Evolutionary conservation across 2,113 vertebrate genomes (phyloP).

Genomic region (Xenus cinereus): DNA sequence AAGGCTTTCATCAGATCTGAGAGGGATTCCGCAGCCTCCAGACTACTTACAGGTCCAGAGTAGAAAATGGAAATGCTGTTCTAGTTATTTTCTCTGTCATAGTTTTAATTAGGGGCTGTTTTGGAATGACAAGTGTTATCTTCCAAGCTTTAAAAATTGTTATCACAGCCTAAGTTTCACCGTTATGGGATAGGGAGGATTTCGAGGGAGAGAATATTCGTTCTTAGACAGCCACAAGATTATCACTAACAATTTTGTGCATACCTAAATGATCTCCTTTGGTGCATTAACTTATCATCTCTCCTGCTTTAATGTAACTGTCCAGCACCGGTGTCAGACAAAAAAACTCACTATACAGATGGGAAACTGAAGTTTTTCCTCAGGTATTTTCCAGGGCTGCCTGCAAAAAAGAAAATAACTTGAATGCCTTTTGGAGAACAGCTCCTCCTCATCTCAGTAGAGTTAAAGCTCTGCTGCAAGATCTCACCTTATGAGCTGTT

Average conservation of each 20-base stretch:
- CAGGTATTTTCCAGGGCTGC: neutral
- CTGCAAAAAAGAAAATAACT: neutral
- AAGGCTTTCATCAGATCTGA: neutral
- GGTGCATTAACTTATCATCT: neutral
- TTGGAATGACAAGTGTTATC: neutral
- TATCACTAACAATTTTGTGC: neutral
- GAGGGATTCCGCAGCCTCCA: neutral
- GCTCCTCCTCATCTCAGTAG: neutral
- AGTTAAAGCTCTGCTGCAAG: neutral
- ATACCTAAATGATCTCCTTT: neutral
- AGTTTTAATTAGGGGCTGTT: neutral
- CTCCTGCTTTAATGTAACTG: neutral
- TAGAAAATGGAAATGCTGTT: neutral
- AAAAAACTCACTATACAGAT: neutral
- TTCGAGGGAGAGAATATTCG: neutral
- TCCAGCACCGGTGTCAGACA: neutral
- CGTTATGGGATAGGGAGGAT: neutral
- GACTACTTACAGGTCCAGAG: neutral
- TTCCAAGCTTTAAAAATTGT: neutral
- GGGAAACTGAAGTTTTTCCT: neutral
- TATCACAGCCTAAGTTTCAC: neutral
- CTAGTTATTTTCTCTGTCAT: neutral
- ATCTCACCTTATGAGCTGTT: neutral
- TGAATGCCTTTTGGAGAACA: neutral
- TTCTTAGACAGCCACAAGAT: neutral